phyloP scores from a whole-genome alignment of 2,888 invertebrate species.

The Callosobruchus maculatus region DNA sequence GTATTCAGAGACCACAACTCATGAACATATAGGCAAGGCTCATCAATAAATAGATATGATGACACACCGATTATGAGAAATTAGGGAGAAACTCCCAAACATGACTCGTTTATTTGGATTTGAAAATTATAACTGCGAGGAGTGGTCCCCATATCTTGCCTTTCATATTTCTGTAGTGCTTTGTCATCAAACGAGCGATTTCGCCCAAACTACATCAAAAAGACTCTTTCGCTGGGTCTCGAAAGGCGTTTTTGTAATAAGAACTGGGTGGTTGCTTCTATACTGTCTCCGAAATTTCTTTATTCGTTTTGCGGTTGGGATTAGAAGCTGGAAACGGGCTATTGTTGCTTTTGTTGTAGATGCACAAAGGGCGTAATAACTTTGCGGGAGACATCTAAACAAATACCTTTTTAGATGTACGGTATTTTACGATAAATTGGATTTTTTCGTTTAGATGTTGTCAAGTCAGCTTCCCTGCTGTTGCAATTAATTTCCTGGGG shows the following conservation, averaged over 20 bases:
- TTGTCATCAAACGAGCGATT: not conserved
- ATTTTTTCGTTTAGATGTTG: not conserved
- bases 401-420: not conserved
- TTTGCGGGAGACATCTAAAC: not conserved
- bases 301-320: not conserved
- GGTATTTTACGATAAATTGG: not conserved
- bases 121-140: no score
- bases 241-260: not conserved
- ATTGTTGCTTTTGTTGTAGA: not conserved
- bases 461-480: not conserved
- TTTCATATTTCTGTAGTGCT: not conserved
- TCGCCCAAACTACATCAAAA: not conserved
- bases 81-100: no score
- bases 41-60: no score
- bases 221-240: not conserved
- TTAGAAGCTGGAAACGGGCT: not conserved
- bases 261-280: not conserved
- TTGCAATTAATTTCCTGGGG: not conserved
- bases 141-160: not conserved
- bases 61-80: no score
- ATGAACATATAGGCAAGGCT: no score
- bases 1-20: no score
- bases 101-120: no score
- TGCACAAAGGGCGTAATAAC: not conserved
- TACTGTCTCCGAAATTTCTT: not conserved